Evolutionary conservation across 2,113 vertebrate genomes (phyloP).

Genomic region (Danionella cerebrum): DNA sequence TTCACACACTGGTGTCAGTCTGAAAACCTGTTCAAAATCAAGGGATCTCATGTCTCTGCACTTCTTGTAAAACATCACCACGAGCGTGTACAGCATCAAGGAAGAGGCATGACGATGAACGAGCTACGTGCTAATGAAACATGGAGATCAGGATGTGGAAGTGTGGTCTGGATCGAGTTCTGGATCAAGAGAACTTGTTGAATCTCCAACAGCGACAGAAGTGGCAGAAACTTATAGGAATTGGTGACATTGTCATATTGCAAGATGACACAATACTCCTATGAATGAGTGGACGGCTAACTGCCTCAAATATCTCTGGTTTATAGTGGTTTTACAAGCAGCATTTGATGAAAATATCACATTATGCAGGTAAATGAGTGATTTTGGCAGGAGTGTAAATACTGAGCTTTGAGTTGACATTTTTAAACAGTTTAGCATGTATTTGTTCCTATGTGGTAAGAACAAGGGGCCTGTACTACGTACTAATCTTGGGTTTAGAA

Average conservation of each 20-base stretch:
- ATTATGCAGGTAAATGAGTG: neutral
- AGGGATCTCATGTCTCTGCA: slow-evolving; percentile 25
- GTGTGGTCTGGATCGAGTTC: slow-evolving; percentile 1
- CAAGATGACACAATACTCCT: slow-evolving; percentile 27
- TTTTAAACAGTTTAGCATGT: too few relatives aligned
- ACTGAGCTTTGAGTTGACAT: too few relatives aligned
- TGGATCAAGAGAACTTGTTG: slow-evolving; percentile 7
- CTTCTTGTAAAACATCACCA: neutral
- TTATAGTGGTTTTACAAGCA: too few relatives aligned
- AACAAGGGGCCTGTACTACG: too few relatives aligned
- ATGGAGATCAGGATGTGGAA: slow-evolving; percentile 13
- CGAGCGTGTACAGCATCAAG: slow-evolving; percentile 15
- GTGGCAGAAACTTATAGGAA: slow-evolving; percentile 21
- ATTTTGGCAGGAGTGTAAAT: neutral
- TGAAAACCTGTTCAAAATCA: too few relatives aligned
- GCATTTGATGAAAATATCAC: neutral
- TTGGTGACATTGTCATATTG: slow-evolving; percentile 32
- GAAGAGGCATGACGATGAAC: slow-evolving; percentile 15
- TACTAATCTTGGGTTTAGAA: too few relatives aligned
- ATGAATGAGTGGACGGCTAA: neutral
- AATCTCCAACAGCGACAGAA: slow-evolving; percentile 22
- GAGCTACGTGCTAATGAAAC: slow-evolving; percentile 7
- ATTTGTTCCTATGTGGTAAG: too few relatives aligned
- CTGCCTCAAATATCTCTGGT: too few relatives aligned
- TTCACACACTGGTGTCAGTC: too few relatives aligned